Percentiles rank a stretch among this genome's conserved stretches.
phyloP scores from a whole-genome alignment of 1,140 invertebrate genomes.

The Brachystomella parvula region DNA sequence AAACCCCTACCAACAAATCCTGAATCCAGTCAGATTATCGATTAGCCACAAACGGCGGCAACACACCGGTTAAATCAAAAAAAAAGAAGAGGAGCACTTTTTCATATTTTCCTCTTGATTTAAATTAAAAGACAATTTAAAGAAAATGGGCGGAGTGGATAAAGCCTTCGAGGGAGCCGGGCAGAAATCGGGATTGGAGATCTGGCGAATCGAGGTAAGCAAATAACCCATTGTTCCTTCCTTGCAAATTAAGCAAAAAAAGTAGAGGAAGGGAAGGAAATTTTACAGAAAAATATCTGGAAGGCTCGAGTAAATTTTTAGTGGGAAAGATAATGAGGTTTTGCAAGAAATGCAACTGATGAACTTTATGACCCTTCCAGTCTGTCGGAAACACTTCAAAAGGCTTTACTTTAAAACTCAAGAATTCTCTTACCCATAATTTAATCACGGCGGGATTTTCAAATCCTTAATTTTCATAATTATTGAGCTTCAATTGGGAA shows the following conservation, averaged over 20 bases:
- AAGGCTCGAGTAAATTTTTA: background rate
- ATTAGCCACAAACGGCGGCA: background rate
- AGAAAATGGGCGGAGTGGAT: slow-evolving; percentile 36
- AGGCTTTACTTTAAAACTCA: background rate
- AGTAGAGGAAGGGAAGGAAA: background rate
- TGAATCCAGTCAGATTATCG: no score
- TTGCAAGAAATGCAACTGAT: background rate
- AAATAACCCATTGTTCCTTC: background rate
- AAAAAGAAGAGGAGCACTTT: no score
- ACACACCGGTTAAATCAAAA: background rate
- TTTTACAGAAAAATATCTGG: background rate
- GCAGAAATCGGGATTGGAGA: slow-evolving; percentile 42
- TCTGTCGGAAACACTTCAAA: background rate
- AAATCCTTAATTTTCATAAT: no score
- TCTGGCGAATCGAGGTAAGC: slow-evolving; percentile 47
- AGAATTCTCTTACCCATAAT: no score
- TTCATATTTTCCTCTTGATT: background rate
- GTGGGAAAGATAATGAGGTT: background rate
- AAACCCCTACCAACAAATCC: no score
- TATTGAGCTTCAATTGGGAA: no score
- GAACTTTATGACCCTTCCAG: background rate
- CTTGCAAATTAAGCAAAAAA: background rate
- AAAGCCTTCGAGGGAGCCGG: slow-evolving; percentile 45
- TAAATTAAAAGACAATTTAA: background rate
- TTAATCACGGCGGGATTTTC: no score